Evolutionary conservation across 2,797 vertebrate genomes (phyloP), one percentile per base, ranked within the genome.

Genomic region (Mormyrops attenuatus): DNA sequence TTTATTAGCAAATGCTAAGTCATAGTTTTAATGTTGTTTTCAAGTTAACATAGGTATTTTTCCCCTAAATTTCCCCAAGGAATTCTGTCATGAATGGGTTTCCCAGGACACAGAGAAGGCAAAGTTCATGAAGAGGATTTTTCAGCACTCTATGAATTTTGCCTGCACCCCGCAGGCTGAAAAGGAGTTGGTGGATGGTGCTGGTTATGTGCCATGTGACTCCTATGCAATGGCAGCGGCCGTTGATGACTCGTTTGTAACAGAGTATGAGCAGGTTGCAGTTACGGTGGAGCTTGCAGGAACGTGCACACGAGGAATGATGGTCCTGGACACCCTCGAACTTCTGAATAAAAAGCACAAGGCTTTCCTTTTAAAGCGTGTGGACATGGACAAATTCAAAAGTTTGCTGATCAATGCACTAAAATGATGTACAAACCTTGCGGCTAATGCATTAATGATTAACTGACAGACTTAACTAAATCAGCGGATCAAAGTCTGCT

Each of bases 191-290:
- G 52, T 93, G 0, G 90, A 2, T 0, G 95, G 95, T 5, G 8
- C 82, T 0, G 96, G 96, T 9, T 96, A 97, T 3, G 41, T 96
- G 80, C 96, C 97, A 77, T 97, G 96, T 4, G 96, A 98, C 92
- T 97, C 96, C 0, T 97, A 97, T 3, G 96, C 95, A 5, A 92
- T 97, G 95, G 96, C 96, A 0, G 96, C 96, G 0, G 97, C 95
- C 1, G 47, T 97, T 0, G 95, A 97, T 7, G 94, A 96, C 0
- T 89, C 89, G 0, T 95, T 96, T 88, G 85, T 95, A 30, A 84
- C 91, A 0, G 93, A 95, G 85, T 90, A 73, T 1, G 94, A 95
- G 34, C 47, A 77, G 1, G 92, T 91, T 77, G 92, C 94, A 0
- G 95, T 96, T 0, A 96, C 89, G 0, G 96, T 97, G 17, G 97